phyloP scores from a whole-genome alignment of 2,113 vertebrate genomes.

The Pedetes capensis region DNA sequence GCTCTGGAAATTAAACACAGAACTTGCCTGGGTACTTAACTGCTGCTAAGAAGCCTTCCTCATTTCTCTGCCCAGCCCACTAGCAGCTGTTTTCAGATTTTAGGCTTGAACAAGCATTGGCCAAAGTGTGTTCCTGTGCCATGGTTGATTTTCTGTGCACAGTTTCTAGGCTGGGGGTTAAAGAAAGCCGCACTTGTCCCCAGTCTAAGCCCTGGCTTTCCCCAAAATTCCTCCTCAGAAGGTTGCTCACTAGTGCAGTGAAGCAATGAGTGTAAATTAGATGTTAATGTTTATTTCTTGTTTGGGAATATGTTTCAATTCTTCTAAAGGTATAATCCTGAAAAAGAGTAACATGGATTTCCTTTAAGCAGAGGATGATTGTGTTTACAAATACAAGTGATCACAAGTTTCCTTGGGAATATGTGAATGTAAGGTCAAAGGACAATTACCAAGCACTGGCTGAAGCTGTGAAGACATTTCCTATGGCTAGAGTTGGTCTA shows the following conservation, averaged over 20 bases:
- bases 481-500: background rate
- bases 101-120: background rate
- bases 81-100: background rate
- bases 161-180: background rate
- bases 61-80: background rate
- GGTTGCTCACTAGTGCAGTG: background rate
- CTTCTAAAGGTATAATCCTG: background rate
- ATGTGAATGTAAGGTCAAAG: background rate
- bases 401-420: background rate
- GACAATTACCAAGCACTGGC: background rate
- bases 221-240: background rate
- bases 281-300: background rate
- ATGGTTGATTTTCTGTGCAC: background rate
- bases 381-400: slow-evolving; percentile 27
- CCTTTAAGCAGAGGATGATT: background rate
- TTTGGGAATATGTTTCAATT: background rate
- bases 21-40: background rate
- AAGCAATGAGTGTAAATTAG: background rate
- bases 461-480: slow-evolving; percentile 10
- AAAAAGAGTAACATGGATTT: background rate
- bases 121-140: background rate
- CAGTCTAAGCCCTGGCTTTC: background rate
- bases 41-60: background rate
- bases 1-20: background rate
- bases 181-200: background rate